Evolutionary conservation across 2,797 vertebrate species (phyloP), one percentile per base, ranked within the genome.

Genomic region (Sebastes reedi): DNA sequence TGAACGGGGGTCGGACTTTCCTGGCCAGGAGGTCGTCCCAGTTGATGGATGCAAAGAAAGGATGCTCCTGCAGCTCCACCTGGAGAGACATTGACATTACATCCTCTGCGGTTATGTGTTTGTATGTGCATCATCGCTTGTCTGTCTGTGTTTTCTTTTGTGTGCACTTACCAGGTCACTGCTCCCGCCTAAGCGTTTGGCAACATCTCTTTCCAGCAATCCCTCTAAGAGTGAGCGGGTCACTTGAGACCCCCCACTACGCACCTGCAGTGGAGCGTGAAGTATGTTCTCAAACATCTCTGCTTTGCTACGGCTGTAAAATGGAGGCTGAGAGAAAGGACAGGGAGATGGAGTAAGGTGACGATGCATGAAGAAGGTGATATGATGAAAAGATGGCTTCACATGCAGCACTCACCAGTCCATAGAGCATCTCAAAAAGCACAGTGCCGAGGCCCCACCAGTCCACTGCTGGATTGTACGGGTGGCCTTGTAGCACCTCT

Each of bases 371-470:
- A 77, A 25, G 20, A 85, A 61, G 27, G 24, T 58, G 13, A 84
- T 25, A 39, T 24, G 12, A 67, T 72, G 1, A 80, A 13, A 52
- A 62, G 9, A 34, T 55, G 2, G 27, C 68, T 34, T 64, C 22
- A 62, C 0, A 6, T 64, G 10, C 11, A 69, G 14, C 8, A 74
- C 94, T 92, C 70, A 97, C 96, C 90, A 95, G 81, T 72, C 95
- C 95, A 24, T 93, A 94, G 29, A 97, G 90, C 96, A 96, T 97
- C 93, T 97, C 96, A 80, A 95, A 96, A 9, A 96, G 90, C 79
- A 96, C 96, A 4, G 87, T 91, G 24, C 96, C 96, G 0, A 96
- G 92, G 42, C 94, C 90, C 96, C 96, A 97, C 96, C 96, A 96
- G 92, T 97, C 96, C 83, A 96, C 96, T 1, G 92, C 91, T 11